A percentile compares a stretch with the other conserved stretches of the same genome.
Conservation (phyloP, 1,140 invertebrate genomes). For the Amyelois transitella region DNA sequence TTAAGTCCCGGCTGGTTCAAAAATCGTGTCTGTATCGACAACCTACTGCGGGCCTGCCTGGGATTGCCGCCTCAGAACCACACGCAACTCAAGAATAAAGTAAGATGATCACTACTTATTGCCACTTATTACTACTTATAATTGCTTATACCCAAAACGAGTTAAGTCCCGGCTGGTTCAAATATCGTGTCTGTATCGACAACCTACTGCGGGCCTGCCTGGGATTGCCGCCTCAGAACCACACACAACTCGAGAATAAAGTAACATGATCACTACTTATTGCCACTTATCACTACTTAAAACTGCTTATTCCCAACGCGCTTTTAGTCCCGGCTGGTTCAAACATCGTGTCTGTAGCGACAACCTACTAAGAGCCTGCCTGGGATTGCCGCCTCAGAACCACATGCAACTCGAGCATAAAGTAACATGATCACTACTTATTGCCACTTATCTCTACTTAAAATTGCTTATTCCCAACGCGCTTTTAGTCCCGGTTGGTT, state of each 20-base stretch:
- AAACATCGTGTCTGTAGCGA: constrained; percentile 91
- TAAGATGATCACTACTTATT: constrained; percentile 36
- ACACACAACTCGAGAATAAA: constrained; percentile 87
- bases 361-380: constrained; percentile 90
- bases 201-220: constrained; percentile 92
- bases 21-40: constrained; percentile 92
- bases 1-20: constrained; percentile 71
- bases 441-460: too few relatives aligned
- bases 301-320: neutral
- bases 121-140: too few relatives aligned
- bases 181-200: constrained; percentile 90
- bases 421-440: constrained; percentile 49
- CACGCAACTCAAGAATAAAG: constrained; percentile 86
- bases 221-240: constrained; percentile 82
- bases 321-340: constrained; percentile 55
- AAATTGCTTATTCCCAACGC: neutral
- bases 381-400: constrained; percentile 84
- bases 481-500: neutral
- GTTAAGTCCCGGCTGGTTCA: constrained; percentile 65
- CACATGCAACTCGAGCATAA: constrained; percentile 88
- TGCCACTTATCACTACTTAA: too few relatives aligned
- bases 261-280: constrained; percentile 42
- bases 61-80: constrained; percentile 84
- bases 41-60: constrained; percentile 90
- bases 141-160: neutral